phyloP scores from a whole-genome alignment of 1,140 invertebrate species.

The Ditylenchus dipsaci region DNA sequence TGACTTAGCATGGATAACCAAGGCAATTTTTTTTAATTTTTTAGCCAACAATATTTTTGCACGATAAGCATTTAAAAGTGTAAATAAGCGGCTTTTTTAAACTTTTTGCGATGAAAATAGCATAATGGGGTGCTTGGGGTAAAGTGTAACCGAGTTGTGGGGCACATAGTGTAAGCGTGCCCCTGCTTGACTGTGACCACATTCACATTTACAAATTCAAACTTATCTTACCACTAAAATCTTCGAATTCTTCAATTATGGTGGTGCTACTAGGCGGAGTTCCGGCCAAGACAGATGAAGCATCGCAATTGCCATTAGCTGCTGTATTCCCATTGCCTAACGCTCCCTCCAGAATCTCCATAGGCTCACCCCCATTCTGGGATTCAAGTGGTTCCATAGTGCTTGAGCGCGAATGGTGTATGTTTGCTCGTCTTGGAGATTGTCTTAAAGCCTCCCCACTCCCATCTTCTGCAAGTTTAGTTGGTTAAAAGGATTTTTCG shows the following conservation, averaged over 20 bases:
- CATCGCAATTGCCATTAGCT: conserved; percentile 5
- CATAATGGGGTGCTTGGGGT: no score
- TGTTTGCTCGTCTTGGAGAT: background rate
- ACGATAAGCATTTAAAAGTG: background rate
- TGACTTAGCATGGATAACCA: no score
- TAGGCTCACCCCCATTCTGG: conserved; percentile 10
- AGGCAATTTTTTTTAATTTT: background rate
- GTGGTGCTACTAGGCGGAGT: conserved; percentile 33
- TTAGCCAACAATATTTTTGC: background rate
- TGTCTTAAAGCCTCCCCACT: background rate
- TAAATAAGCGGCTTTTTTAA: no score
- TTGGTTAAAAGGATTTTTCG: background rate
- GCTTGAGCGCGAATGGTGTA: background rate
- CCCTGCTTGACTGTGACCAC: no score
- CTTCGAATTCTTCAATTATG: conserved; percentile 28
- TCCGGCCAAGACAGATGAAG: conserved; percentile 10
- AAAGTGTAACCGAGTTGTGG: no score
- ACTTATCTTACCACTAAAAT: conserved; percentile 9
- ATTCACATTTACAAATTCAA: background rate
- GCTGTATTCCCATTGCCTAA: conserved; percentile 6
- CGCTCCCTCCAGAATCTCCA: conserved; percentile 9
- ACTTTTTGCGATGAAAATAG: no score
- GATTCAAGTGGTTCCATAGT: background rate
- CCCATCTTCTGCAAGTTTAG: background rate
- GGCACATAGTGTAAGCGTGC: no score